Evolutionary conservation across 2,797 vertebrate genomes (phyloP), one percentile per base, ranked within the genome.

Genomic region (Euthynnus affinis): DNA sequence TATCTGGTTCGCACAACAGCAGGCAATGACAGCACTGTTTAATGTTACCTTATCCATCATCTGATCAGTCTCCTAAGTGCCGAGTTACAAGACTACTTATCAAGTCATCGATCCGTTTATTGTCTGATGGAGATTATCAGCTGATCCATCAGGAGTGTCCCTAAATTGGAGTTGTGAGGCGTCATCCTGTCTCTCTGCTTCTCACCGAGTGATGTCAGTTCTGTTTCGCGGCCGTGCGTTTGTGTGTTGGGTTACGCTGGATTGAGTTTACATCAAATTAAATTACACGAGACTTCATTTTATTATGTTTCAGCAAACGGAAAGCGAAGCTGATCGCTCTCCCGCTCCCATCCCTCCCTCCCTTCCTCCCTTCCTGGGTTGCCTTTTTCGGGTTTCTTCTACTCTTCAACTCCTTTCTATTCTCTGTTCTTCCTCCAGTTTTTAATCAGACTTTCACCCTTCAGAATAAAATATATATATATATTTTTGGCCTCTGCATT

Each of bases 221-320:
- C 60, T 61, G 44, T 51, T 29, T 52, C 1, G 9, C 18, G 22
- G 3, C 14, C 3, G 57, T 55, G 34, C 4, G 59, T 46, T 22
- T 49, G 3, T 49, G 46, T 59, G 51, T 52, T n/a, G 9, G 17
- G 7, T 66, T 59, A 6, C 48, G 42, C 4, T 22, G 59, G 27
- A 62, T 63, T 74, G 40, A 64, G 29, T 75, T 80, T 14, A 51
- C n/a, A 42, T 60, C 27, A 68, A 53, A 74, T 74, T 7, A 58
- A 68, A 80, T 82, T 62, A 57, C 15, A 58, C 4, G 17, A n/a
- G 23, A 46, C 42, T 80, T 71, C 6, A 71, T 60, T 78, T 1
- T 14, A 20, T 68, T 40, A 9, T 61, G 55, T 67, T 61, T 32
- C 55, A 58, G 34, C n/a, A 29, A 46, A 71, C 51, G 27, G 27